Base-by-base conservation (phyloP, 2,797 vertebrate species). In the Holocentrus rufus region DNA sequence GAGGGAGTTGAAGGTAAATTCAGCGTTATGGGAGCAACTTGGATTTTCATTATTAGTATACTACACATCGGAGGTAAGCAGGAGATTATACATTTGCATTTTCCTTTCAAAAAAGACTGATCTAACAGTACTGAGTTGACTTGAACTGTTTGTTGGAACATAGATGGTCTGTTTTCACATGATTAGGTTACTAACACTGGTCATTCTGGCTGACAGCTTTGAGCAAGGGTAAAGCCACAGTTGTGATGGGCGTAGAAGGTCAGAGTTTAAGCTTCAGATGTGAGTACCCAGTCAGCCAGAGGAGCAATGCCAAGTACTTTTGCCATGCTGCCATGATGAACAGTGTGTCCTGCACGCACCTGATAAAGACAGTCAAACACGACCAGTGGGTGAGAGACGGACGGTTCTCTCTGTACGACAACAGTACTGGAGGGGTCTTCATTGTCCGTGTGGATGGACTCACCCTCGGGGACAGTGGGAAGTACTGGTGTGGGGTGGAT, bases 31-130 rank as follows among this genome's bases (percentile, higher is more conserved):
- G 87, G 55, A 74, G 22, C 23, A 0, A 76, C 34, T 44, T 68
- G 77, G 47, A 31, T 58, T 14, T 3, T 74, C 46, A 31, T 83
- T 46, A 13, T 85, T 6, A 49, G 30, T 27, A 7, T 75, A 7
- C 65, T 83, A 36, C 86, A 87, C 65, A 85, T 80, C 50, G 77
- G 67, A 88, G 91, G 90, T 91, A 65, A 77, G 83, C 2, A 17
- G 5, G 8, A 5, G 1, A 1, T 4, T 20, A 14, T 9, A 7
- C 0, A 23, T 79, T 62, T 25, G 15, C 7, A 49, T 17, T 39
- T 53, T 53, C 20, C 22, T 53, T 62, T 42, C 31, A 62, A 30
- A 44, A 11, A 34, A 20, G 14, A 8, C 0, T 71, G 10, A 25
- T 77, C 5, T 54, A 4, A 70, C 13, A 5, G 14, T 34, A 14